phyloP scores from a whole-genome alignment of 2,797 vertebrate genomes.

The Poecile montanus region DNA sequence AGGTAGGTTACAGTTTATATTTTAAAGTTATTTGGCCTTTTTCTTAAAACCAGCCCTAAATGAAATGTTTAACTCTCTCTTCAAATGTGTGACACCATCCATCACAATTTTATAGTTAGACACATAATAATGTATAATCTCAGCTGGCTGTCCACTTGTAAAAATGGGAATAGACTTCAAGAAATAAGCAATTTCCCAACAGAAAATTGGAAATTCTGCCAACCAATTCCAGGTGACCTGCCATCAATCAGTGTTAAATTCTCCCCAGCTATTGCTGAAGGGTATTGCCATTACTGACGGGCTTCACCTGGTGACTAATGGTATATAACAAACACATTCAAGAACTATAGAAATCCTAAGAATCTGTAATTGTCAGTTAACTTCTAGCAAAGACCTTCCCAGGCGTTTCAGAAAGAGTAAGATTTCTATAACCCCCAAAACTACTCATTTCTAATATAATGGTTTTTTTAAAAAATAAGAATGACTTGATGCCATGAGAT shows the following conservation, averaged over 20 bases:
- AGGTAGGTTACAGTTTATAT: slow-evolving; percentile 55
- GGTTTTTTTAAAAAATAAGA: slow-evolving; percentile 51
- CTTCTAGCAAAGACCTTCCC: slow-evolving; percentile 74
- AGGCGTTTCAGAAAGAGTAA: slow-evolving; percentile 73
- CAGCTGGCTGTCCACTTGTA: slow-evolving; percentile 85
- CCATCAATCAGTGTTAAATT: slow-evolving; percentile 96
- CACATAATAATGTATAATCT: slow-evolving; percentile 94
- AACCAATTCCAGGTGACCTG: slow-evolving; percentile 92
- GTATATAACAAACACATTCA: slow-evolving; percentile 84
- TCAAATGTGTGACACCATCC: slow-evolving; percentile 85
- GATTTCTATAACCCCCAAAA: slow-evolving; percentile 68
- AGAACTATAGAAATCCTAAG: slow-evolving; percentile 77
- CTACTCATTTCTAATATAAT: slow-evolving; percentile 63
- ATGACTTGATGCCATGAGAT: slow-evolving; percentile 57
- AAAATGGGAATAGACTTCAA: slow-evolving; percentile 96
- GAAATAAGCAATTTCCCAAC: slow-evolving; percentile 99
- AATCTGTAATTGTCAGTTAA: slow-evolving; percentile 84
- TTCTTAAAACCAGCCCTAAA: slow-evolving; percentile 70
- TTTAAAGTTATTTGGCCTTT: slow-evolving; percentile 73
- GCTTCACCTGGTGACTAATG: slow-evolving; percentile 89
- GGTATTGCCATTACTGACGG: slow-evolving; percentile 84
- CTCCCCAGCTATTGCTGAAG: slow-evolving; percentile 82
- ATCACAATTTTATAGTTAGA: slow-evolving; percentile 90
- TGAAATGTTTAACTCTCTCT: slow-evolving; percentile 83
- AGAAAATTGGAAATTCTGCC: slow-evolving; percentile 96